A percentile compares a stretch with the other conserved stretches of the same genome.
These are phyloP conservation scores for Tethea ocularis DNA, from an alignment of 2,888 invertebrate species.

Conservation along the genomic window DNA sequence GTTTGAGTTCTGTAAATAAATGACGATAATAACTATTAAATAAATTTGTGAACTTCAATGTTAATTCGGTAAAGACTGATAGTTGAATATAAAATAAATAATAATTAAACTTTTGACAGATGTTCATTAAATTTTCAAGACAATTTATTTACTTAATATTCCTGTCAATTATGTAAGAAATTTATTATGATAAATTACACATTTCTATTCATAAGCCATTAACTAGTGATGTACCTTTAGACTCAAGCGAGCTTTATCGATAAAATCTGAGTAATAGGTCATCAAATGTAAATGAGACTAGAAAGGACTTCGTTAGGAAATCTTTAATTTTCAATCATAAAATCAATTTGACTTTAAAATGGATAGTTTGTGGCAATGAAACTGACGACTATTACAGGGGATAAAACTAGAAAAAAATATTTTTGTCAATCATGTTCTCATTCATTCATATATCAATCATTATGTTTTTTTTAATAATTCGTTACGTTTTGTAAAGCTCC, in stretches of 20 bases:
- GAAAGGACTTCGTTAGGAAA: conserved; percentile 31
- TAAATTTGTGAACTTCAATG: no score
- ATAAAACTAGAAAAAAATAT: no score
- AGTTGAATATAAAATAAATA: no score
- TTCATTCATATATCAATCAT: no score
- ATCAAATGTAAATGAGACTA: conserved; percentile 29
- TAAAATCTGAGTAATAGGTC: conserved; percentile 12
- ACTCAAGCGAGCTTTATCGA: not conserved
- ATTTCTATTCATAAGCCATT: not conserved
- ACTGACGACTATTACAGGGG: conserved; percentile 11
- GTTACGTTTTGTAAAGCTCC: no score
- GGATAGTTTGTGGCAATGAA: conserved; percentile 21
- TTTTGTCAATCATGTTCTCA: no score
- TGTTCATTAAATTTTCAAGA: not conserved
- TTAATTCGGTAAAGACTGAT: no score
- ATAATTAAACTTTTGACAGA: no score
- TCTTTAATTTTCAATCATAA: conserved; percentile 39
- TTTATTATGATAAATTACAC: conserved; percentile 19
- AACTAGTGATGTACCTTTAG: not conserved
- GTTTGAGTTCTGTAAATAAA: no score
- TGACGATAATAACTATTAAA: no score
- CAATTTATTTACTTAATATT: not conserved
- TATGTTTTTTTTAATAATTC: no score
- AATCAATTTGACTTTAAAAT: conserved; percentile 18
- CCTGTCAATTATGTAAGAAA: not conserved